Percentiles rank a stretch among this genome's conserved stretches.
Evolutionary conservation across 2,797 vertebrate species (phyloP).

Genomic region (Leucoraja ocellata): DNA sequence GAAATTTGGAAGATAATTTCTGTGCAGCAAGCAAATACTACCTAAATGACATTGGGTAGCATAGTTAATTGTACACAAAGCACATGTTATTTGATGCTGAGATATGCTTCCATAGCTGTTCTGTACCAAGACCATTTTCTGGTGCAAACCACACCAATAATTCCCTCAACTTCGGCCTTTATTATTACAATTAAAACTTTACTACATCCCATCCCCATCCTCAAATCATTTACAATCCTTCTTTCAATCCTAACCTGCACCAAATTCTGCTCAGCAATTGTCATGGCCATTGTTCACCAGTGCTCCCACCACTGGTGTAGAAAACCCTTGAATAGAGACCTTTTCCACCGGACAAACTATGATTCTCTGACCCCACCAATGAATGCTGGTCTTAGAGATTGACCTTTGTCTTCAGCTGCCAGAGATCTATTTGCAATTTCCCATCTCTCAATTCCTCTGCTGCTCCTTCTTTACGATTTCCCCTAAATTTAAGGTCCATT

Average conservation of each 20-base stretch:
- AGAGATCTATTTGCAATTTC: neutral
- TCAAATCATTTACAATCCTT: neutral
- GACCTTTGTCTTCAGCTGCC: neutral
- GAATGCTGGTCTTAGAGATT: neutral
- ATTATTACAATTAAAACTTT: neutral
- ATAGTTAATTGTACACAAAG: conserved; percentile 25
- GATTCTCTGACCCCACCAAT: neutral
- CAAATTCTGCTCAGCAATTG: neutral
- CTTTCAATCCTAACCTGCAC: neutral
- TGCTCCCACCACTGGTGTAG: neutral
- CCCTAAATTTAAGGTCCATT: neutral
- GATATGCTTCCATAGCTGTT: neutral
- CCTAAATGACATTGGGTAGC: neutral
- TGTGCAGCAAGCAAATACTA: no score
- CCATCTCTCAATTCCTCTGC: neutral
- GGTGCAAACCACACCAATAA: neutral
- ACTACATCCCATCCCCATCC: neutral
- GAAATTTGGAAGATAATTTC: no score
- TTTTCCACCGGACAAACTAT: neutral
- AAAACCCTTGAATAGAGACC: neutral
- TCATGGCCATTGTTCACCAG: neutral
- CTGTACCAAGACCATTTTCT: neutral
- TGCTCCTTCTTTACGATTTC: neutral
- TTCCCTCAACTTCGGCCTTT: neutral
- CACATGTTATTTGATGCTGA: neutral